Evolutionary conservation across 2,797 vertebrate species (phyloP), one percentile per base, ranked within the genome.

Genomic region (Apogon hyalosoma): DNA sequence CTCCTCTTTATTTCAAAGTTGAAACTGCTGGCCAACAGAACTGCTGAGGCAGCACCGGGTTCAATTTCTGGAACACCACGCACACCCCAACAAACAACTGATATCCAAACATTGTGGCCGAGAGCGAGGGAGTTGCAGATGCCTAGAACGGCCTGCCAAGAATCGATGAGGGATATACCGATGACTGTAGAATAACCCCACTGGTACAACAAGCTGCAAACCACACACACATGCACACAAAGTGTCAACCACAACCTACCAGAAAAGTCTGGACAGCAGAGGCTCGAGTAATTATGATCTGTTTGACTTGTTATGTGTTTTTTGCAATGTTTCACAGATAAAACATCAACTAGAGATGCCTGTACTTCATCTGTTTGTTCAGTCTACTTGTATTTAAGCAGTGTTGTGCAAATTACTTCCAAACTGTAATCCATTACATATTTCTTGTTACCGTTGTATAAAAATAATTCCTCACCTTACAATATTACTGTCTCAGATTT

Each of bases 1-100:
- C 12, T 51, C 21, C 21, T 57, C 54, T 60, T 50, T 38, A 50
- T 45, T 55, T n/a, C n/a, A 39, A 48, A 74, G 68, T 38, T 61
- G 58, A 36, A 57, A 46, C 42, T 54, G 53, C 63, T 74, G 72
- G 82, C 75, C 9, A 19, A 38, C 21, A 77, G 52, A 80, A 84
- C 18, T 84, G 85, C 86, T 87, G 87, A 87, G 77, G 68, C 53
- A 73, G 83, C 85, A 71, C 74, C 8, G 19, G 67, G 62, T 74
- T 73, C 62, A 67, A 85, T 84, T 82, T 79, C 67, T 45, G 50
- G 76, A 69, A 43, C 69, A 41, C 51, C 50, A 40, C 65, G 49
- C 70, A 69, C 41, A 70, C 52, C 49, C 70, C 53, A 67, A 82
- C 73, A 75, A 73, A 75, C 54, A 80, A 69, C n/a, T 57, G 59